Evolutionary conservation across 2,888 invertebrate genomes (phyloP).

Genomic region (Agonopterix alstromeriana): DNA sequence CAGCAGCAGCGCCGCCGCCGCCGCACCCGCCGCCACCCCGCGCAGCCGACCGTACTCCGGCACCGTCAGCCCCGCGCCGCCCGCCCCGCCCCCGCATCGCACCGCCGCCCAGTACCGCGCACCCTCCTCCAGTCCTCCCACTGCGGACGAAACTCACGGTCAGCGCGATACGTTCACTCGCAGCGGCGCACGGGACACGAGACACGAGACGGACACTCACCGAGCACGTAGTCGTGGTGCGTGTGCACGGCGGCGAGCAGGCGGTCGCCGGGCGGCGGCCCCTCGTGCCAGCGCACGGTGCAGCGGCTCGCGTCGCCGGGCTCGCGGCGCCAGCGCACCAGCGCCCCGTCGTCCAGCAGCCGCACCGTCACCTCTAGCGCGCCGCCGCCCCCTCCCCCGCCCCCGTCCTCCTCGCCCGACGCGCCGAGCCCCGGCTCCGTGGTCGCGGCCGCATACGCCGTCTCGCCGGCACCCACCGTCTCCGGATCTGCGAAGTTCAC

Average conservation of each 20-base stretch:
- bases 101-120: constrained; percentile 85
- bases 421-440: constrained; percentile 12
- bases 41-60: constrained; percentile 84
- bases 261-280: constrained; percentile 65
- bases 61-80: constrained; percentile 79
- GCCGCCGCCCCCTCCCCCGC: constrained; percentile 79
- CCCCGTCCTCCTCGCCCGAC: constrained; percentile 23
- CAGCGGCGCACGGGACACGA: not conserved
- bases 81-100: constrained; percentile 79
- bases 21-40: constrained; percentile 83
- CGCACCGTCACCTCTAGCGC: constrained; percentile 81
- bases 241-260: constrained; percentile 81
- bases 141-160: constrained; percentile 43
- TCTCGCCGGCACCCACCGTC: constrained; percentile 19
- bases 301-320: constrained; percentile 78
- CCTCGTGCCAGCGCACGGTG: constrained; percentile 81
- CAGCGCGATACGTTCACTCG: not conserved
- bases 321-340: constrained; percentile 85
- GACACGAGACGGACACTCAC: constrained; percentile 26
- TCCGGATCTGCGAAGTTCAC: constrained; percentile 16
- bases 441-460: constrained; percentile 22
- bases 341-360: constrained; percentile 83
- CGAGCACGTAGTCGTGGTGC: constrained; percentile 80
- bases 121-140: constrained; percentile 84
- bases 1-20: constrained; percentile 82